Evolutionary conservation across 2,797 vertebrate species (phyloP), one percentile per base, ranked within the genome.

Genomic region (Intellagama lesueurii): DNA sequence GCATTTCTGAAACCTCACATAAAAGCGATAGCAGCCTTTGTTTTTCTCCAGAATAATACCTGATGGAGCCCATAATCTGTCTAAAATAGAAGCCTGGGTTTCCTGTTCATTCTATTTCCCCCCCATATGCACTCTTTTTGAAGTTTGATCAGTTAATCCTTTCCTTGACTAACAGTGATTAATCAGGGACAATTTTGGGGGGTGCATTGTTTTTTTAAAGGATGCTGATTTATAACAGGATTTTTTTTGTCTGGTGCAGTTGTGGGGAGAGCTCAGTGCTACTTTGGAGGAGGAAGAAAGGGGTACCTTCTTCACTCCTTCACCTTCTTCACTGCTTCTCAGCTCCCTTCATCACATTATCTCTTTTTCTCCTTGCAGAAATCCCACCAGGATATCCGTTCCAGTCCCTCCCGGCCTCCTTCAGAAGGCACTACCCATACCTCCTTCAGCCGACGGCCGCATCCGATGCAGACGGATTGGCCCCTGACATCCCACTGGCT

Each of bases 321-420:
- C 22, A 26, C 7, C 77, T 16, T 7, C 30, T 72, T 12, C 28
- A n/a, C n/a, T 35, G 30, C 52, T 56, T 32, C 35, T 32, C 52
- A 0, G 68, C 52, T 11, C 0, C 89, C 87, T 69, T 86, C 19
- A 78, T 60, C 47, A n/a, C 94, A 88, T 95, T 56, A 47, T 28
- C 4, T 0, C 64, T 69, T 11, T 49, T 84, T 32, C 95, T 35
- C 92, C 92, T 96, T 94, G 88, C 97, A 99, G 99, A 99, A 88
- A 96, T 98, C n/a, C 97, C 98, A 19, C 96, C 98, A 0, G 97
- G 98, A 93, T 99, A 98, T 92, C 97, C 98, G 0, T 99, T 98
- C 94, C 98, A 98, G 91, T 97, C 98, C 56, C 95, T 99, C 93
- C 97, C 98, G 0, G 97, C 98, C 0, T 98, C 98, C 14, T 99